Evolutionary conservation across 2,797 vertebrate genomes (phyloP).

Genomic region (Acanthopagrus latus): DNA sequence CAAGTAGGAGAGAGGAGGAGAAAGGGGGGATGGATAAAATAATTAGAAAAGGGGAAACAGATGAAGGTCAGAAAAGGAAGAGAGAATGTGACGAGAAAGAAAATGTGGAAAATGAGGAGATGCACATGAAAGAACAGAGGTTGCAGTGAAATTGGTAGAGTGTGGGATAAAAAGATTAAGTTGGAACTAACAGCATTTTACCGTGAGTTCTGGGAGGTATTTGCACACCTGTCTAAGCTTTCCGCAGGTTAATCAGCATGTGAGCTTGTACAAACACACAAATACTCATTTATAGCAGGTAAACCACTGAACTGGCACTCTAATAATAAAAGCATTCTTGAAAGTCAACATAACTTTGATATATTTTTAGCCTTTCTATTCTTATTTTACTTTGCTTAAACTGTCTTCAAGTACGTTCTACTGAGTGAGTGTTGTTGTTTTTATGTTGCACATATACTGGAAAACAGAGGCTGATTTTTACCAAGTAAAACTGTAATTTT

Average conservation of each 20-base stretch:
- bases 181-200: neutral
- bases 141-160: neutral
- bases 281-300: neutral
- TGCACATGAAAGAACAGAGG: neutral
- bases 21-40: neutral
- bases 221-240: slow-evolving; percentile 20
- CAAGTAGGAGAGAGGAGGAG: neutral
- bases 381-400: too few relatives aligned
- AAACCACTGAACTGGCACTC: too few relatives aligned
- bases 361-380: too few relatives aligned
- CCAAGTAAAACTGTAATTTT: too few relatives aligned
- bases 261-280: neutral
- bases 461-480: too few relatives aligned
- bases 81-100: neutral
- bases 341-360: too few relatives aligned
- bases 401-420: too few relatives aligned
- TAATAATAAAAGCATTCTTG: too few relatives aligned
- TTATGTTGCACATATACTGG: too few relatives aligned
- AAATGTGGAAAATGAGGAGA: neutral
- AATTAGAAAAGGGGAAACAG: neutral
- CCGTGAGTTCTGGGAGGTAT: neutral
- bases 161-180: neutral
- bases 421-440: too few relatives aligned
- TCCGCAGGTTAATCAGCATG: neutral
- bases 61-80: neutral